Base-by-base conservation (phyloP, 2,797 vertebrate genomes). In the Lutjanus argentimaculatus region DNA sequence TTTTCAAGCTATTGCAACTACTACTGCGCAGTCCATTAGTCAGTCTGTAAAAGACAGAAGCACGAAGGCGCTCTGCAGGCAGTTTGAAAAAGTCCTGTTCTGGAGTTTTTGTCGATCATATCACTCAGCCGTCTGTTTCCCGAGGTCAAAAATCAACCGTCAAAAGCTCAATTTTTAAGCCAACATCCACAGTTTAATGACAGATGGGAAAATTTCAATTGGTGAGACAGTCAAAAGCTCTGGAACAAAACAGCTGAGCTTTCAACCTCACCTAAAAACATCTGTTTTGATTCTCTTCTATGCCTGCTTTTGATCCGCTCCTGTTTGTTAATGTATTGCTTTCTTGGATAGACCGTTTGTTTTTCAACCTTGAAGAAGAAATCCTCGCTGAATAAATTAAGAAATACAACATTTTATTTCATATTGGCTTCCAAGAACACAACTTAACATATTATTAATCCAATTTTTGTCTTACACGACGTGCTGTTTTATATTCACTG, bases 311-410 rank as follows among this genome's bases (percentile, higher is more conserved):
- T 25, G 21, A n/a, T 36, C 7, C 5, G 10, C 40, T 8, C 11
- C 17, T 72, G 42, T 45, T 84, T 73, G 13, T 71, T 42, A 40
- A 61, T 68, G 22, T 15, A 15, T 64, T 22, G 4, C 8, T 22
- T 62, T 67, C 72, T 63, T 43, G 21, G 22, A 79, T 22, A 5
- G 22, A 36, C 53, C 8, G n/a, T 83, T 86, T 79, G 42, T 70
- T 82, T 88, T 84, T 63, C 52, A 85, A 55, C 82, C 76, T 83
- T 82, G 45, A 80, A 79, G 75, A 19, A 65, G 4, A 78, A 85
- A 74, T 64, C 57, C 63, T 81, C 30, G 3, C 49, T 64, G 77
- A 83, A 84, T 84, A 82, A 85, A 87, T 86, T 45, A 71, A 42
- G 14, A 61, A 70, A 75, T 25, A 16, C 49, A 86, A 16, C 8